Base-by-base conservation (phyloP, 2,888 invertebrate genomes). In the Tortricodes alternella region DNA sequence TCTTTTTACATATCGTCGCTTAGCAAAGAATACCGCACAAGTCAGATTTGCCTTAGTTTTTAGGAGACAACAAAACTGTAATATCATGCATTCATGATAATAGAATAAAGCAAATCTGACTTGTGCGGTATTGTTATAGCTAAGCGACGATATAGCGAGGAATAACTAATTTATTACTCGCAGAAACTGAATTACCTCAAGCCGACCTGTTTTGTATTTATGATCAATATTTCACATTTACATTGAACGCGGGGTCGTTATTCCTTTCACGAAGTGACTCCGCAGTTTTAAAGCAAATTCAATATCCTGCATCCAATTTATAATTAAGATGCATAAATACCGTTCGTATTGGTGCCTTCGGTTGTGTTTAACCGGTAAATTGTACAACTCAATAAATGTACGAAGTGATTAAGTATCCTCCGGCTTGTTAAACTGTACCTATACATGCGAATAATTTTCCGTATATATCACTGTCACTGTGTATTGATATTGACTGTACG, bases 301-400 rank as follows among this genome's bases (percentile, higher is more conserved):
- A 76, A 74, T 75, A 73, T 62, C 60, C 67, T 63, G 60, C 58
- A 56, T 62, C 65, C 63, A 68, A 75, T 41, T 76, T 71, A 77
- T 80, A 80, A 82, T 82, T 78, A 81, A 74, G 66, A 66, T 62
- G 67, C 72, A 82, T 83, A 79, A 83, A 83, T 81, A 71, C 72
- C 74, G 70, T 70, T 70, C 67, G 67, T 70, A 73, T 68, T 58
- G 65, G 59, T 57, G 59, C 57, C 68, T 61, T 66, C 62, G 58
- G 61, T 70, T 68, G 66, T 74, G 75, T 78, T 76, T 77, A 73
- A 66, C 74, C 69, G 64, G 65, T 73, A 72, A 74, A 70, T 66
- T 65, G 62, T 59, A 48, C 41, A 65, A 57, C 64, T 64, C 65
- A 67, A 74, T 71, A 71, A 74, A 65, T 51, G 64, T 48, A 58